Percentiles rank a stretch among this genome's conserved stretches.
These are phyloP conservation scores for Gonioctena quinquepunctata DNA, from an alignment of 1,140 invertebrate genomes.

Conservation along the genomic window DNA sequence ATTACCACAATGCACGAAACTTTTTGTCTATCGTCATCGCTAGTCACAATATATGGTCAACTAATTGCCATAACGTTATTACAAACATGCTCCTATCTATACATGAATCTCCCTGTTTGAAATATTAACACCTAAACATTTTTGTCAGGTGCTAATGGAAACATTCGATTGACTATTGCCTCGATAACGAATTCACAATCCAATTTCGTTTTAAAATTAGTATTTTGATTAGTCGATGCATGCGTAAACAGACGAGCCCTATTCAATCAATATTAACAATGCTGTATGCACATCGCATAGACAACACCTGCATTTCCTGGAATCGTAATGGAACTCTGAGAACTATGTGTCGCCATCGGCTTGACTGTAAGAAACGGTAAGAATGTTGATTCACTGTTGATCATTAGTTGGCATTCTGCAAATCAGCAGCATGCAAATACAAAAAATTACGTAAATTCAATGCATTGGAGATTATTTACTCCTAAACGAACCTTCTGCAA, in stretches of 20 bases:
- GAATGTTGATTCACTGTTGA: not conserved
- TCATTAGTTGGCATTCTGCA: not conserved
- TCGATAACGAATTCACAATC: slow-evolving; percentile 6
- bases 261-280: slow-evolving; percentile 8
- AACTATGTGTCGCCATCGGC: not conserved
- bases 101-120: too few species aligned
- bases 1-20: too few species aligned
- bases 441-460: too few species aligned
- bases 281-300: not conserved
- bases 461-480: too few species aligned
- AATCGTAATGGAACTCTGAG: slow-evolving; percentile 3
- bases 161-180: slow-evolving; percentile 1
- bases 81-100: too few species aligned
- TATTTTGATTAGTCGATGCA: slow-evolving; percentile 17
- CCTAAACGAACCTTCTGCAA: too few species aligned
- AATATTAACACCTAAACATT: not conserved
- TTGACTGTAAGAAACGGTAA: not conserved
- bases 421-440: too few species aligned
- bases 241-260: slow-evolving; percentile 6
- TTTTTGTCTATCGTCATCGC: too few species aligned
- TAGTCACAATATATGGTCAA: too few species aligned
- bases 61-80: too few species aligned
- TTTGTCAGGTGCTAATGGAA: not conserved
- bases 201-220: slow-evolving; percentile 16
- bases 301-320: slow-evolving; percentile 1